Evolutionary conservation across 1,140 invertebrate species (phyloP).

Genomic region (Panagrolaimus sp.): DNA sequence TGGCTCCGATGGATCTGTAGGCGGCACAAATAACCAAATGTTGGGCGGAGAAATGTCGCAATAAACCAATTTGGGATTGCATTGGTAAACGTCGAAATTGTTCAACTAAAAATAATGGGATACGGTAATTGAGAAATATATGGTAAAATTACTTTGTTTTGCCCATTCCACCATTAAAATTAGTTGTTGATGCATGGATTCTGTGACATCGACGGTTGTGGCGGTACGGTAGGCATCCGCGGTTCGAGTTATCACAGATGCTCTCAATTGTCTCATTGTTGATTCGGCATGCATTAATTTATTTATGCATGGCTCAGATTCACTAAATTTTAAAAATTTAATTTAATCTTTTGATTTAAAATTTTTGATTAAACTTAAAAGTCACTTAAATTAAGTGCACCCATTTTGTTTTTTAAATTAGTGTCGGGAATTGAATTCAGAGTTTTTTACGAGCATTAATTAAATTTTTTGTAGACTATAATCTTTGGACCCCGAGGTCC

Average conservation of each 20-base stretch:
- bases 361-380: too few species aligned
- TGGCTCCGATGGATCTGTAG: conserved; percentile 42
- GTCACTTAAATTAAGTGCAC: too few species aligned
- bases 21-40: conserved; percentile 55
- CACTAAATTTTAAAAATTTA: neutral
- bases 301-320: conserved; percentile 28
- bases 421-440: too few species aligned
- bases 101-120: conserved; percentile 66
- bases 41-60: conserved; percentile 52
- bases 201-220: conserved; percentile 44
- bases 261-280: conserved; percentile 27
- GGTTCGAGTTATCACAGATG: conserved; percentile 47
- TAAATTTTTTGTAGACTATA: too few species aligned
- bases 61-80: conserved; percentile 67
- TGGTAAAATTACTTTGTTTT: conserved; percentile 68
- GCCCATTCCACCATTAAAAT: conserved; percentile 93
- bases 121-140: too few species aligned
- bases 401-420: too few species aligned
- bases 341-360: conserved; percentile 23
- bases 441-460: too few species aligned
- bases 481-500: too few species aligned
- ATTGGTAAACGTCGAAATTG: conserved; percentile 84
- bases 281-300: conserved; percentile 34
- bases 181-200: conserved; percentile 69
- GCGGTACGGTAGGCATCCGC: conserved; percentile 43